Evolutionary conservation across 2,797 vertebrate genomes (phyloP).

Genomic region (Chelon labrosus): DNA sequence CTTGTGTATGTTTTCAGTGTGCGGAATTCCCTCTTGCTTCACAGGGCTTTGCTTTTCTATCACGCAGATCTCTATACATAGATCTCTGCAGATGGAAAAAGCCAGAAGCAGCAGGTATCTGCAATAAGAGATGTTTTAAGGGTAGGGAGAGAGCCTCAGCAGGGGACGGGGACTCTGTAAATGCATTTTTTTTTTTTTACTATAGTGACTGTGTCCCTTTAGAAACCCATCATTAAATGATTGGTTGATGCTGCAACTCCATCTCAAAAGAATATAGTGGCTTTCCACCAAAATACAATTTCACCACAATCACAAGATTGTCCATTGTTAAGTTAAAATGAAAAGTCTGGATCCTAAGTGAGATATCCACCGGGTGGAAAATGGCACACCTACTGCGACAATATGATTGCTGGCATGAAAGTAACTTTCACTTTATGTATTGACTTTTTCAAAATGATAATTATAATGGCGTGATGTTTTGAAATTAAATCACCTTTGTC

Average conservation of each 20-base stretch:
- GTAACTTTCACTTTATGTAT: conserved; percentile 35
- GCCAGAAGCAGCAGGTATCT: conserved; percentile 30
- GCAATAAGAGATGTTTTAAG: conserved; percentile 29
- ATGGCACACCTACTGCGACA: conserved; percentile 57
- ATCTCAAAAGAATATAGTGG: conserved; percentile 33
- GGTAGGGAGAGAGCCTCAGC: conserved; percentile 33
- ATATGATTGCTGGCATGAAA: conserved; percentile 60
- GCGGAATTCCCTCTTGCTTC: conserved; percentile 17
- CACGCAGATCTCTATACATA: conserved; percentile 30
- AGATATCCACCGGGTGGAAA: conserved; percentile 48
- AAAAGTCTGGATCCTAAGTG: conserved; percentile 43
- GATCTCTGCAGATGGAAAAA: conserved; percentile 29
- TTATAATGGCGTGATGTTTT: conserved; percentile 42
- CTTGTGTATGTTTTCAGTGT: conserved; percentile 17
- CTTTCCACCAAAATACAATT: conserved; percentile 37
- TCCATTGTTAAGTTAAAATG: conserved; percentile 56
- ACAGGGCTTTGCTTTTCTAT: conserved; percentile 27
- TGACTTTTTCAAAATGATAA: conserved; percentile 44
- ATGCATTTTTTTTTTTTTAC: conserved; percentile 9
- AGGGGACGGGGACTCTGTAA: conserved; percentile 9
- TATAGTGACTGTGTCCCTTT: conserved; percentile 38
- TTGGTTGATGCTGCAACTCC: conserved; percentile 24
- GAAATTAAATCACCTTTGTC: conserved; percentile 54
- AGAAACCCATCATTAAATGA: conserved; percentile 53
- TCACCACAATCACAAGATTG: conserved; percentile 27